These are phyloP conservation scores for Chromis chromis DNA, from an alignment of 2,797 vertebrate species.

Conservation along the genomic window DNA sequence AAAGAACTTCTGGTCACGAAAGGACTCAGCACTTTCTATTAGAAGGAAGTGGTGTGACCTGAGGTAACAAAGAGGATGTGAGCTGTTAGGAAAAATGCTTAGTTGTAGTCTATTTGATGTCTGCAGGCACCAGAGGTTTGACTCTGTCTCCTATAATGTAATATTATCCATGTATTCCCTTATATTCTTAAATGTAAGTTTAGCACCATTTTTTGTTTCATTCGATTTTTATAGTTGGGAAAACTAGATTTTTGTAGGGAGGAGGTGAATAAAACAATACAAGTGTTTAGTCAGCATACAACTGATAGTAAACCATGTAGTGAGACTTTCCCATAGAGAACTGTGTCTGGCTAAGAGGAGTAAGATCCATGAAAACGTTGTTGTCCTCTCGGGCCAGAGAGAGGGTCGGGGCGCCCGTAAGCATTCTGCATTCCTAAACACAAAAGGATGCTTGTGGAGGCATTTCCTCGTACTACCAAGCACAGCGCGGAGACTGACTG, in stretches of 20 bases:
- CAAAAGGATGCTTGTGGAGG: constrained; percentile 74
- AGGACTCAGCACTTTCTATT: background rate
- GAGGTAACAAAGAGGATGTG: constrained; percentile 14
- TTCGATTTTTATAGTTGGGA: background rate
- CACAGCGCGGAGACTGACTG: constrained; percentile 35
- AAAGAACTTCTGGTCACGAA: background rate
- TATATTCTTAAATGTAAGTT: background rate
- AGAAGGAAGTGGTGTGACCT: constrained; percentile 19
- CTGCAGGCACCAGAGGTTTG: background rate
- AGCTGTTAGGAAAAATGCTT: constrained; percentile 13
- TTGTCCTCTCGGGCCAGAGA: constrained; percentile 37
- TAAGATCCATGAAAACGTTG: constrained; percentile 38
- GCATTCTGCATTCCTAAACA: constrained; percentile 61
- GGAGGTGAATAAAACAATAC: background rate
- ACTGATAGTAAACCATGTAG: background rate
- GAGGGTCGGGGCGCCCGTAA: background rate
- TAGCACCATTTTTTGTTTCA: background rate
- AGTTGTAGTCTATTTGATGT: background rate
- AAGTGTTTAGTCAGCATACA: background rate
- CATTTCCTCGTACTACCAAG: constrained; percentile 62
- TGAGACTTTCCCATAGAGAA: background rate
- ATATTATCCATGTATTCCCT: no score
- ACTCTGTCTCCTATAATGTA: background rate
- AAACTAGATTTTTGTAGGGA: background rate
- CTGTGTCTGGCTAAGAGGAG: background rate